These are phyloP conservation scores for Plumapathes pennacea DNA, from an alignment of 92 coral and sea anemone genomes.

Conservation along the genomic window DNA sequence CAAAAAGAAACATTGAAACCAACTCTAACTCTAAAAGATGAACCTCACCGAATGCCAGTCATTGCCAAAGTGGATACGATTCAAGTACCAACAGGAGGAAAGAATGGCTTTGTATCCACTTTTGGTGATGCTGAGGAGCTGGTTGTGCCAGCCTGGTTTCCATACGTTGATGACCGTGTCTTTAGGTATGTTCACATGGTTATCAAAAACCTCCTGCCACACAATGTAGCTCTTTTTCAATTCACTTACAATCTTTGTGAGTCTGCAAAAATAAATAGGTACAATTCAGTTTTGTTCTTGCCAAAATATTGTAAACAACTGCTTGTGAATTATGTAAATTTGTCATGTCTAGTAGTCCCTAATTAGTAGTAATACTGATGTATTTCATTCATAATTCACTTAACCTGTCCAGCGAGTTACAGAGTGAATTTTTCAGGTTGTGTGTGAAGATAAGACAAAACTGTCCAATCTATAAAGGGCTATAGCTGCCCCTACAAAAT, in stretches of 20 bases:
- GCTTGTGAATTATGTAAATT: too few species aligned
- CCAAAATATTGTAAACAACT: conserved; percentile 73
- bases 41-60: conserved; percentile 83
- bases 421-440: too few species aligned
- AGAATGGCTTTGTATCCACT: conserved; percentile 73
- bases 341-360: too few species aligned
- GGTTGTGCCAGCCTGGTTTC: conserved; percentile 82
- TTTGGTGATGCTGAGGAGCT: conserved; percentile 78
- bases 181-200: conserved; percentile 68
- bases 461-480: too few species aligned
- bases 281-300: too few species aligned
- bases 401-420: too few species aligned
- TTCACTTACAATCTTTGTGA: conserved; percentile 68
- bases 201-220: conserved; percentile 98
- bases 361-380: too few species aligned
- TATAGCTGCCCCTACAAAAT: too few species aligned
- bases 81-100: conserved; percentile 94
- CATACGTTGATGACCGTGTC: conserved; percentile 95
- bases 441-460: too few species aligned
- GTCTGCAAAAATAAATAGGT: conserved; percentile 31
- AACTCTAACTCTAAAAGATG: too few species aligned
- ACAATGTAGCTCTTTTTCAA: conserved; percentile 71
- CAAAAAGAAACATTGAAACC: too few species aligned
- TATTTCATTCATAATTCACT: too few species aligned
- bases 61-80: conserved; percentile 78